These are phyloP conservation scores for Tethya wilhelma DNA, from an alignment of 37 sponge, comb jelly and placozoan species.

Conservation along the genomic window DNA sequence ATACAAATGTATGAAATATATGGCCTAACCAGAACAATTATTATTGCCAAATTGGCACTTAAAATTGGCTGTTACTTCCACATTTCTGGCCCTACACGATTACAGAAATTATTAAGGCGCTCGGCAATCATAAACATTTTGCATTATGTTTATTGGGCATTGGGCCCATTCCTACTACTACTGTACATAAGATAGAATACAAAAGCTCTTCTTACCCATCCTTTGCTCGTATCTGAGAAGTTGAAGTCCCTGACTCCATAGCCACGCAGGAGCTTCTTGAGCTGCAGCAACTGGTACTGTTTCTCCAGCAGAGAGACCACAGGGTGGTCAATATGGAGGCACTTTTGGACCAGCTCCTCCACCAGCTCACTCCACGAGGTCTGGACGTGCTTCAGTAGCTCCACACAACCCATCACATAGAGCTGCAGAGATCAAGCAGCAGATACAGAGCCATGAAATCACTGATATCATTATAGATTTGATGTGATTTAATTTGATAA, in stretches of 20 bases:
- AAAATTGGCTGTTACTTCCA: too few species aligned
- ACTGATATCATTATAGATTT: too few species aligned
- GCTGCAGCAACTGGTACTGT: constrained; percentile 51
- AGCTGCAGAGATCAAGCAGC: constrained; percentile 11
- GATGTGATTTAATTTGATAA: too few species aligned
- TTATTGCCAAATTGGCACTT: too few species aligned
- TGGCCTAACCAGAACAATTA: too few species aligned
- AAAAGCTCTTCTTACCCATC: constrained; percentile 49
- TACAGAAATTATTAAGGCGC: constrained; percentile 5
- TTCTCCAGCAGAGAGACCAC: constrained; percentile 36
- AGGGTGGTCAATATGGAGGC: constrained; percentile 30
- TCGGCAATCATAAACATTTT: background rate
- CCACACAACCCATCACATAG: constrained; percentile 43
- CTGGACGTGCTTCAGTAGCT: constrained; percentile 36
- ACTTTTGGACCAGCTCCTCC: constrained; percentile 56
- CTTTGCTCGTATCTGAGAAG: constrained; percentile 31
- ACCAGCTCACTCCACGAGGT: constrained; percentile 63
- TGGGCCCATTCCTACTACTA: background rate
- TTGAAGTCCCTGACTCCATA: constrained; percentile 66
- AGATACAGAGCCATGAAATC: too few species aligned
- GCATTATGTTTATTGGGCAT: background rate
- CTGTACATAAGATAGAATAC: background rate
- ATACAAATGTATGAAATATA: too few species aligned
- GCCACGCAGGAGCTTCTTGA: constrained; percentile 54
- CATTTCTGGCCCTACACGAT: constrained; percentile 21